These are phyloP conservation scores for Lasioglossum marginatum DNA, from an alignment of 2,888 invertebrate species.

Conservation along the genomic window DNA sequence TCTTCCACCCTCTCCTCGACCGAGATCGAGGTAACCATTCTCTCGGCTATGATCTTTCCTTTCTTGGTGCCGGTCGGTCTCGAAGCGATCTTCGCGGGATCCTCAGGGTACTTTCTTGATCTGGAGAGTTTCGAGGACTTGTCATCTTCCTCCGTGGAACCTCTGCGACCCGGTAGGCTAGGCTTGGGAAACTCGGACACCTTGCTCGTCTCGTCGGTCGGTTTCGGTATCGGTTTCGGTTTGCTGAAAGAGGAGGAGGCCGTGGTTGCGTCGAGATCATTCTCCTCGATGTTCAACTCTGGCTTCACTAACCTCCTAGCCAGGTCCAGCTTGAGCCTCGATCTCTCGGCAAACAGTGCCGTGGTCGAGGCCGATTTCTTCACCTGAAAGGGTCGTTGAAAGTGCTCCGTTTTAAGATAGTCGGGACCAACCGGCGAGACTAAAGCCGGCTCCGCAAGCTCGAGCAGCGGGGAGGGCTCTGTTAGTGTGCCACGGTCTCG, in stretches of 20 bases:
- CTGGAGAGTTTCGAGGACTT: conserved; percentile 47
- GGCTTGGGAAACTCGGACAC: conserved; percentile 52
- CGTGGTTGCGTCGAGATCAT: conserved; percentile 63
- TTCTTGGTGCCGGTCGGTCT: conserved; percentile 48
- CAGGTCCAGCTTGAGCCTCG: conserved; percentile 80
- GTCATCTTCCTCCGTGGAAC: conserved; percentile 36
- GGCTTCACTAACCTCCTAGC: conserved; percentile 79
- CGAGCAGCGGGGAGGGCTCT: conserved; percentile 49
- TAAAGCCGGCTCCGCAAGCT: conserved; percentile 56
- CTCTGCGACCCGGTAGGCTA: conserved; percentile 1
- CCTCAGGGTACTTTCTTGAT: conserved; percentile 32
- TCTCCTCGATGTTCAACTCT: conserved; percentile 74
- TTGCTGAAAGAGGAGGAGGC: conserved; percentile 49
- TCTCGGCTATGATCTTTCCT: conserved; percentile 56
- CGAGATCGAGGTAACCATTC: conserved; percentile 58
- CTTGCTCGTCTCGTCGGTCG: conserved; percentile 58
- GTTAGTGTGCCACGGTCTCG: conserved; percentile 69
- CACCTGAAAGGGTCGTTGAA: conserved; percentile 79
- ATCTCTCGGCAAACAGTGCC: conserved; percentile 77
- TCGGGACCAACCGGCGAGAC: conserved; percentile 38
- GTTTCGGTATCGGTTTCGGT: conserved; percentile 30
- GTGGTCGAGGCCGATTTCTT: conserved; percentile 69
- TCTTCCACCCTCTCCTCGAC: conserved; percentile 46
- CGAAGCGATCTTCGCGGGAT: conserved; percentile 14
- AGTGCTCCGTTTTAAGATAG: conserved; percentile 64